A percentile compares a stretch with the other conserved stretches of the same genome.
These are phyloP conservation scores for Leucophenga maculata DNA, from an alignment of 2,888 invertebrate species.

Conservation along the genomic window DNA sequence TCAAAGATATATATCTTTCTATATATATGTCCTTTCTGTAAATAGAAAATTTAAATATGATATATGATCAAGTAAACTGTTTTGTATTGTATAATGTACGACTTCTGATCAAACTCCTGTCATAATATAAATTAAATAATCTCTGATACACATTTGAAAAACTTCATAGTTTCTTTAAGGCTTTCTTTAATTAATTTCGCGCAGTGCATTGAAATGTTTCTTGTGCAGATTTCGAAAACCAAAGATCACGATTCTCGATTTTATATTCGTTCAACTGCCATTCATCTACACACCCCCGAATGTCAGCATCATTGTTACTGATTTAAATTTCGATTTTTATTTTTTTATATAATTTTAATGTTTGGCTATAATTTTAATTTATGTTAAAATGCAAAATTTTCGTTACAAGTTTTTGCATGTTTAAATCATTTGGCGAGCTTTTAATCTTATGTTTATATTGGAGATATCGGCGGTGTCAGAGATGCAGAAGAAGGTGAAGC, in stretches of 20 bases:
- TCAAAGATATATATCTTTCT: too few relatives aligned
- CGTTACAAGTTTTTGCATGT: constrained; percentile 12
- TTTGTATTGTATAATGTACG: too few relatives aligned
- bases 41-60: too few relatives aligned
- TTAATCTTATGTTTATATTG: constrained; percentile 20
- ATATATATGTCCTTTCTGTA: too few relatives aligned
- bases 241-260: constrained; percentile 17
- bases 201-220: constrained; percentile 11
- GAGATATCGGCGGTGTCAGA: not conserved
- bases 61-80: too few relatives aligned
- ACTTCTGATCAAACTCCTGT: too few relatives aligned
- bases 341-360: constrained; percentile 13
- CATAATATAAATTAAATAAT: too few relatives aligned
- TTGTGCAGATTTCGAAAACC: constrained; percentile 9
- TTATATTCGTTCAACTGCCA: not conserved
- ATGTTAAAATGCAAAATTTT: constrained; percentile 24
- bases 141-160: too few relatives aligned
- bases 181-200: not conserved
- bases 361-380: constrained; percentile 13
- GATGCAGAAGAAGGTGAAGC: not conserved
- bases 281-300: not conserved
- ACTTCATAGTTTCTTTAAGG: too few relatives aligned
- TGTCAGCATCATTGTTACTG: not conserved
- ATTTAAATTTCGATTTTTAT: not conserved
- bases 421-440: constrained; percentile 22